Base-by-base conservation (phyloP, 2,797 vertebrate genomes). In the Philypnodon macrostomus region DNA sequence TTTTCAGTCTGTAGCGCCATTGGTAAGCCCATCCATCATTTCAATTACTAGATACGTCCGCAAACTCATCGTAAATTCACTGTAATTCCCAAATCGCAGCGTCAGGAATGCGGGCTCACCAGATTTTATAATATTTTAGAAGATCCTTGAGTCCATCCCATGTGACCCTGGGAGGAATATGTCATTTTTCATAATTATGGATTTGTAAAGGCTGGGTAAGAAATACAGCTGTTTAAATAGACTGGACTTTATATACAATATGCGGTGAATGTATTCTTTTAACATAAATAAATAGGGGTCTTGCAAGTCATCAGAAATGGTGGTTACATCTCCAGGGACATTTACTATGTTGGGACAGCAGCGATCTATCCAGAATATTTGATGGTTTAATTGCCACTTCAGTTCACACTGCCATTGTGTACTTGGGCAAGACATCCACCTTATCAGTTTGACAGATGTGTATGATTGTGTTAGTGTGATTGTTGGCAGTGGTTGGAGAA, bases 1-100 rank as follows among this genome's bases (percentile, higher is more conserved):
- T 44, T 42, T 44, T 30, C 34, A 18, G 36, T 50, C 37, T 65
- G 53, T 23, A 57, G 57, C 21, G 14, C 30, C 10, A 7, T 5
- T 24, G 1, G n/a, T 23, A 24, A 45, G 44, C 14, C 9, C 15
- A 55, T 44, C 26, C 8, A 19, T 53, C 27, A 34, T 27, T 24
- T 10, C 17, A 50, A 55, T 44, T 19, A 41, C 18, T 13, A 40
- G 23, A 45, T 34, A 52, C 41, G 16, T 53, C 52, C 38, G 14
- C 31, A 7, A 14, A 58, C 10, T 27, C 23, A 4, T 4, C 47
- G 13, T 33, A 34, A 47, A 47, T 47, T 47, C 19, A 4, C 12
- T 35, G 18, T 24, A 34, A 47, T 47, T 34, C 45, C 45, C 17
- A 2, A 14, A 46, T 46, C 30, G 42, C 18, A 17, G 2, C 13